Evolutionary conservation across 2,888 invertebrate genomes (phyloP), one percentile per base, ranked within the genome.

Genomic region (Phyllotreta striolata): DNA sequence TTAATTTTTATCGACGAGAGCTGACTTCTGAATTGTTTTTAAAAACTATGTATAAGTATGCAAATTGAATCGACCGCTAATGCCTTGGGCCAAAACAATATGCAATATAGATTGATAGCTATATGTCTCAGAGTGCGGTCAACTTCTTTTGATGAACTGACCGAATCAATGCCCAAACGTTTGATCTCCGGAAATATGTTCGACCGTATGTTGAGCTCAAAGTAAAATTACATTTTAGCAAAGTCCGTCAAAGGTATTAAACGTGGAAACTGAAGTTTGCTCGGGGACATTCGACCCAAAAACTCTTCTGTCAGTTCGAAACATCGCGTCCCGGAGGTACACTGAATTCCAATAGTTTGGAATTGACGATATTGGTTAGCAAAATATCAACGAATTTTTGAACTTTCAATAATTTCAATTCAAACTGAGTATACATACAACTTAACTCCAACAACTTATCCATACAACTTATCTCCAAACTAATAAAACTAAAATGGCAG

Each of bases 181-280:
- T 47, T 47, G 24, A 24, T 34, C 24, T 14, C 14, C 47, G 14
- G 47, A 47, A 47, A 12, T 46, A 47, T 47, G 47, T 47, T 34
- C 5, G 9, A 34, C 14, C 34, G 34, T 34, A 47, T 12, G 14
- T 34, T 47, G 34, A 24, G 47, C 24, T 47, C 47, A 47, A 14
- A 14, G 47, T n/a, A 47, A 47, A 47, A 47, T 47, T 47, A 47
- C 24, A 47, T 47, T 46, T 14, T 47, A 47, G 47, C n/a, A 47
- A 47, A 14, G 14, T 47, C 13, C 34, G 47, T 47, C 47, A 47
- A 24, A 47, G 47, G 24, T 47, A 47, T 47, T 47, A 47, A 47
- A 47, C 6, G 34, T 14, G 47, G 14, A 47, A 47, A 8, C 47
- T 47, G 34, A 47, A 47, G 8, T 47, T 47, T 6, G 24, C 47